Conservation (phyloP, 2,113 vertebrate genomes). For the Ceyx margarethae region DNA sequence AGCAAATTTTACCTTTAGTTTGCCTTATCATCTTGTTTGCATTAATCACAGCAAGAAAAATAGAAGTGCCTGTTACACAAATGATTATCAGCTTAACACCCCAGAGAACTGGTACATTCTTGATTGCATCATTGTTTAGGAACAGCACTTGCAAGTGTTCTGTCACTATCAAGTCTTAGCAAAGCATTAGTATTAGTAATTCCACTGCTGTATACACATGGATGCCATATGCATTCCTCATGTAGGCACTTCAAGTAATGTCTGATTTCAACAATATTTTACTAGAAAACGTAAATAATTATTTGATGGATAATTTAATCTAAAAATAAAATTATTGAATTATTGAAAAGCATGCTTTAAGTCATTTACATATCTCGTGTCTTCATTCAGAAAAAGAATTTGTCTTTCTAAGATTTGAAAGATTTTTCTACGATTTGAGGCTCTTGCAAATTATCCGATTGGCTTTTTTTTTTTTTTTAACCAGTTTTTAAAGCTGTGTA, state of each 20-base stretch:
- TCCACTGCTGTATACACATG: conserved; percentile 34
- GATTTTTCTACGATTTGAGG: background rate
- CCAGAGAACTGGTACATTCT: conserved; percentile 1
- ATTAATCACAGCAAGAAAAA: conserved; percentile 47
- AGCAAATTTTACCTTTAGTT: conserved; percentile 1
- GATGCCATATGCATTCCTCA: conserved; percentile 27
- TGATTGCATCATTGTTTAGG: conserved; percentile 60
- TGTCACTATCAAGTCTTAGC: conserved; percentile 4
- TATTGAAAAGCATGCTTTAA: background rate
- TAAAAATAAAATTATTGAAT: conserved; percentile 12
- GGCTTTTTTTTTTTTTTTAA: background rate
- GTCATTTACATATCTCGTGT: background rate
- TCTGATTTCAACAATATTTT: conserved; percentile 9
- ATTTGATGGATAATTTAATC: background rate
- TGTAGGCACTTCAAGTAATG: background rate
- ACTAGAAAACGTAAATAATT: conserved; percentile 21
- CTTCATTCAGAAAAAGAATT: background rate
- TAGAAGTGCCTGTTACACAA: conserved; percentile 2
- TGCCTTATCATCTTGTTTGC: background rate
- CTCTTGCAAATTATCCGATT: background rate
- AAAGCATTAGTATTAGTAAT: background rate
- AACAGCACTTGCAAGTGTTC: conserved; percentile 27
- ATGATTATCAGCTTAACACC: conserved; percentile 23
- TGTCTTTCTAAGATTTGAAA: background rate
- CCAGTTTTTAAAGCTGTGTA: background rate